Evolutionary conservation across 2,113 vertebrate species (phyloP).

Genomic region (Macrotus californicus): DNA sequence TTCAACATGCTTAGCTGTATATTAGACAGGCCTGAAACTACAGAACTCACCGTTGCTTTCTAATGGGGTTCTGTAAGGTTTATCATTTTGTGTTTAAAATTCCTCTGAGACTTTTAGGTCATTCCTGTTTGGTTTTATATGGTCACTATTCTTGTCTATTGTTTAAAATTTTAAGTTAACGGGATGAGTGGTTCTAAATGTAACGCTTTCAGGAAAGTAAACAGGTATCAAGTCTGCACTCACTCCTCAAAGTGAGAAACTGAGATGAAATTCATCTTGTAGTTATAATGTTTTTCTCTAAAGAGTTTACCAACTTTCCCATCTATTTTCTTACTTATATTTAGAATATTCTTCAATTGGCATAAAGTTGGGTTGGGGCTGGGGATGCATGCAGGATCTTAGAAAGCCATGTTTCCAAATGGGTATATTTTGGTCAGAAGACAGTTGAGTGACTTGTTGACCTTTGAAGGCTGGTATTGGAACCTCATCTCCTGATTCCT

Average conservation of each 20-base stretch:
- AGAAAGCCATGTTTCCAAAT: background rate
- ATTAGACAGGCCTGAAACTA: background rate
- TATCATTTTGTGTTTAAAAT: conserved; percentile 31
- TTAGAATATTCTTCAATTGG: background rate
- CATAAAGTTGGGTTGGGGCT: background rate
- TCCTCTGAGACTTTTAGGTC: background rate
- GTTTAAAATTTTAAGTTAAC: background rate
- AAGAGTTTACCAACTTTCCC: background rate
- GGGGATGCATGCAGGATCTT: background rate
- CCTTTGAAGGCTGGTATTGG: background rate
- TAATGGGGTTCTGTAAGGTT: background rate
- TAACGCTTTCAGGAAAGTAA: background rate
- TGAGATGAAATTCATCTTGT: background rate
- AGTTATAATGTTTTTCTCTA: background rate
- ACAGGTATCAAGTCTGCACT: background rate
- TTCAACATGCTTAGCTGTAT: background rate
- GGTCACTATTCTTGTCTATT: background rate
- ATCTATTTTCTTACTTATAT: background rate
- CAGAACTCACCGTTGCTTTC: background rate
- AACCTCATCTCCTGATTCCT: background rate
- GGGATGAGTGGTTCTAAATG: background rate
- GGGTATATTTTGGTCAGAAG: background rate
- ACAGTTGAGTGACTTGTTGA: background rate
- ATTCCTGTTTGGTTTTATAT: background rate
- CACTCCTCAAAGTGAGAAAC: background rate